phyloP scores from a whole-genome alignment of 2,888 invertebrate genomes.

The Achlya flavicornis region DNA sequence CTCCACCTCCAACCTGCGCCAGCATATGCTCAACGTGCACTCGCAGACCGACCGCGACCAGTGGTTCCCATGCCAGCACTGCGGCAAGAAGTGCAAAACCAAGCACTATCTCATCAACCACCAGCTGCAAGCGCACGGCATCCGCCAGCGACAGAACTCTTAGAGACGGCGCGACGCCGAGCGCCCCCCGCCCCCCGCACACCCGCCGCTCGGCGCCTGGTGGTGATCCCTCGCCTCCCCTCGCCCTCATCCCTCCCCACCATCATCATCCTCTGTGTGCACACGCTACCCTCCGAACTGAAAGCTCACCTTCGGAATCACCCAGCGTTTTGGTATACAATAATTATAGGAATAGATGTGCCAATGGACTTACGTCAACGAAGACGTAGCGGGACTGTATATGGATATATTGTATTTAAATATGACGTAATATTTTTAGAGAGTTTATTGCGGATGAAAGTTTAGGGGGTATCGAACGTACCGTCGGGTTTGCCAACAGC shows the following conservation, averaged over 20 bases:
- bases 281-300: constrained; percentile 23
- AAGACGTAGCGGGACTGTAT: constrained; percentile 34
- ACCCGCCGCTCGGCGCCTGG: constrained; percentile 52
- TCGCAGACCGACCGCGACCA: constrained; percentile 87
- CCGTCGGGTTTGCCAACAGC: constrained; percentile 67
- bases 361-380: constrained; percentile 45
- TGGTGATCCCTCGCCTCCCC: constrained; percentile 35
- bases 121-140: constrained; percentile 89
- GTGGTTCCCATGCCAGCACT: constrained; percentile 89
- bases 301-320: constrained; percentile 19
- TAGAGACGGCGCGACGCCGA: constrained; percentile 74
- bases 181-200: constrained; percentile 49
- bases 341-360: constrained; percentile 38
- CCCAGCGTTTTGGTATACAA: constrained; percentile 24
- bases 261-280: not conserved
- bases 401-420: constrained; percentile 45
- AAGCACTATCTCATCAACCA: constrained; percentile 91
- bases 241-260: constrained; percentile 22
- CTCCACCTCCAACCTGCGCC: constrained; percentile 89
- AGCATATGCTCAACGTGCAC: constrained; percentile 91
- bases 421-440: constrained; percentile 65
- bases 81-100: constrained; percentile 90
- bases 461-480: constrained; percentile 33
- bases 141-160: constrained; percentile 86
- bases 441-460: constrained; percentile 55